Base-by-base conservation (phyloP, 2,888 invertebrate genomes). In the Chromoteleia sp. region DNA sequence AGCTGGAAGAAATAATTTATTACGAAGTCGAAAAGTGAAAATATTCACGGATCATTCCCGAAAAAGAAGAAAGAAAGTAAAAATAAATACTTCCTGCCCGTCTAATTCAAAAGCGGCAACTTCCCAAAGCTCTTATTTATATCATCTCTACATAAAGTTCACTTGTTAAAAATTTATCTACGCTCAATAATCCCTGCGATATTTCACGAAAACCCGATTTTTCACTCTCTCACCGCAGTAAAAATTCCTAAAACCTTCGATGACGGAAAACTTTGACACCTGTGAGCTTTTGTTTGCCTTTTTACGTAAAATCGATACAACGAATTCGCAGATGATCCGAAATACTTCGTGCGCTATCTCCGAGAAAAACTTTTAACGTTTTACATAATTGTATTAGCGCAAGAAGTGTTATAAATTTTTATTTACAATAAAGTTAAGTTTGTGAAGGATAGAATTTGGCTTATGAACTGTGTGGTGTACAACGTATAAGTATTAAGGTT, bases 131-230 rank as follows among this genome's bases (percentile, higher is more conserved):
- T 74, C 74, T 63, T 74, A 74, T 74, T 74, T 74, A 75, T 75
- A 58, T 30, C 58, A 25, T 65, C 58, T 67, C 41, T 58, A 59
- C 59, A 59, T 67, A 67, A 48, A 76, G 68, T 76, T 68, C 63
- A 78, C 70, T 70, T 63, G 65, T 71, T 78, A 71, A 71, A 65
- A 71, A 71, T 78, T 78, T 65, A 78, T 78, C 77, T 58, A 48
- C 50, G 45, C 48, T 50, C 75, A 67, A 67, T 75, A 75, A 75
- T 75, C 75, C 67, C 17, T 10, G 76, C 59, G 52, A 68, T 76
- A 76, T 76, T 76, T 76, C 67, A 76, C 58, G 48, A 56, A 43
- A 71, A 56, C 63, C 50, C 63, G 48, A 65, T 78, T 78, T 78
- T 78, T 78, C 77, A 77, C 68, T 77, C 77, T 56, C 54, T 30